phyloP scores from a whole-genome alignment of 1,140 invertebrate genomes.

The Aphelenchoides avenae region DNA sequence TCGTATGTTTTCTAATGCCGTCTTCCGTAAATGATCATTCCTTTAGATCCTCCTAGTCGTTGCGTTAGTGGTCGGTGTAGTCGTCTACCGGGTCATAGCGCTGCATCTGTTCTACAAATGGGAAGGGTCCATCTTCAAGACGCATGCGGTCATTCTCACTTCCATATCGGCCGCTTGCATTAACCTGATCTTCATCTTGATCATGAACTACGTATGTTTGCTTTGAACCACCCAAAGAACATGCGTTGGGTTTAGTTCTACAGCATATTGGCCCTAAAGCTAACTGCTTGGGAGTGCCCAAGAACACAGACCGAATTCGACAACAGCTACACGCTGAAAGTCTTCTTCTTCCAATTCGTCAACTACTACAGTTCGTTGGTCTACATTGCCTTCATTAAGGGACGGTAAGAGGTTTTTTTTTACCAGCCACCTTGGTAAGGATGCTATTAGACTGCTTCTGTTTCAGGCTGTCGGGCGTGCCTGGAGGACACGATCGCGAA shows the following conservation, averaged over 20 bases:
- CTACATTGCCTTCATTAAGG: constrained; percentile 83
- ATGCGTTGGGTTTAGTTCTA: constrained; percentile 68
- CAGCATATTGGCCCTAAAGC: constrained; percentile 77
- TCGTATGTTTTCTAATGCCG: constrained; percentile 39
- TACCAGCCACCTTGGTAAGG: not conserved
- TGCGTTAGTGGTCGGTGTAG: constrained; percentile 52
- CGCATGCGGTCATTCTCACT: constrained; percentile 42
- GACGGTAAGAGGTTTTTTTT: constrained; percentile 32
- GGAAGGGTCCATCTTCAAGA: constrained; percentile 23
- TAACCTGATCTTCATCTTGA: constrained; percentile 53
- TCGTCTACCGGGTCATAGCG: constrained; percentile 53
- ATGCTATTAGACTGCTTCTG: not conserved
- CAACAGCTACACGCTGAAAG: constrained; percentile 89
- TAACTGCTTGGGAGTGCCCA: constrained; percentile 86
- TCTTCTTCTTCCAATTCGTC: constrained; percentile 93
- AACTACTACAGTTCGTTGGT: constrained; percentile 98
- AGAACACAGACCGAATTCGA: constrained; percentile 96
- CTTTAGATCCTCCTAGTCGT: constrained; percentile 48
- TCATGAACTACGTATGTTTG: constrained; percentile 52
- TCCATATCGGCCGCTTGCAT: constrained; percentile 54
- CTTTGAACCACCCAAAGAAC: not conserved
- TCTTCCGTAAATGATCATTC: constrained; percentile 19
- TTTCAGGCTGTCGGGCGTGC: constrained; percentile 42
- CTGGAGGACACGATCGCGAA: constrained; percentile 72
- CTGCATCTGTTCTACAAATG: constrained; percentile 34